Evolutionary conservation across 2,888 invertebrate species (phyloP), one percentile per base, ranked within the genome.

Genomic region (Muschampia staudingeri): DNA sequence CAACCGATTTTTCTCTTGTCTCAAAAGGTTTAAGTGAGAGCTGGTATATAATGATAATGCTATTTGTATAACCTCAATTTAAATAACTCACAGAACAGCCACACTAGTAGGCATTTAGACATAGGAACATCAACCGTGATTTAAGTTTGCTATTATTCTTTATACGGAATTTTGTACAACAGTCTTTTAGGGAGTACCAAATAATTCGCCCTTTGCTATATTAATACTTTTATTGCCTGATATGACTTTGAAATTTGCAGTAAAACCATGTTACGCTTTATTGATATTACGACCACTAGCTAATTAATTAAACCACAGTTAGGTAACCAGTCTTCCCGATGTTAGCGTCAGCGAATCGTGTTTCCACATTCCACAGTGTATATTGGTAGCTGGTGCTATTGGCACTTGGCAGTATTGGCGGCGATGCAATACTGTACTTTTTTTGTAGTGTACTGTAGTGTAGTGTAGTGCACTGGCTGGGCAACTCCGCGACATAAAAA

Each of bases 401-500:
- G 25, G 56, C 25, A 25, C 25, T 25, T 25, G 25, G 25, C 25
- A 25, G 11, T 25, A 61, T 25, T 61, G 19, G 56, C n/a, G 52
- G 16, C 52, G 52, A 52, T 52, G 52, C 52, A 52, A n/a, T 52
- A 52, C 7, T 7, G 19, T 25, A 8, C 14, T 25, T 25, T 25
- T 25, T 25, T 25, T 25, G 25, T 25, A 25, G 25, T 25, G 48
- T 77, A 77, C 65, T 77, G 34, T 25, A 72, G 70, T 72, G 30
- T 73, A 73, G 40, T 72, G 72, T n/a, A 56, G 65, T 65, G 69
- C 48, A 77, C 77, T 37, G 77, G 69, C 67, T 52, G 42, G 40
- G 77, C 77, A 30, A 48, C 44, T 77, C 19, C 30, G 76, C 67
- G 44, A 37, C 67, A 70, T 77, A 77, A 77, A 77, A 77, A 77